Base-by-base conservation (phyloP, 1,140 invertebrate genomes). In the Drosophila lacertosa region DNA sequence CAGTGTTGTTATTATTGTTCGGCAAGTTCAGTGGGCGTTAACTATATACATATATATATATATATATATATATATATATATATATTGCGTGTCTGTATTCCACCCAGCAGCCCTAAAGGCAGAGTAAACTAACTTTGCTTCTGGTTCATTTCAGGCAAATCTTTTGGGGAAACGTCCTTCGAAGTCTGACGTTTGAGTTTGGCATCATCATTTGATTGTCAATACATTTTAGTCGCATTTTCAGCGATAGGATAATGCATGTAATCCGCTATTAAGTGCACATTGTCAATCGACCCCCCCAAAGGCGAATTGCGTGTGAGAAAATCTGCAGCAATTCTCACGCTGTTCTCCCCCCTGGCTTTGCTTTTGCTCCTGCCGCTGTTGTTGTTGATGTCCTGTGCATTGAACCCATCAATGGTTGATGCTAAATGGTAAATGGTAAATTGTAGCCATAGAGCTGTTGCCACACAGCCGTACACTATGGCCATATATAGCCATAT, bases 201-300 rank as follows among this genome's bases (percentile, higher is more conserved):
- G 72, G 66, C 59, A 74, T 75, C 73, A 84, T 84, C 80, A 73
- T 69, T 89, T 84, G 84, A 89, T 77, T 84, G 86, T 75, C 80
- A 89, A 89, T 86, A 86, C 82, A 88, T 86, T 86, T 86, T 88
- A 88, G 82, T 81, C 78, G 82, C 83, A 88, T 72, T 82, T 89
- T 53, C 77, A 66, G 59, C 74, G 68, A 70, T 40, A 59, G 89
- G 89, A 89, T 90, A 90, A 90, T 90, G 76, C 89, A 89, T 90
- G 89, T 90, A 90, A 90, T 90, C 89, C 89, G 78, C 89, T 90
- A 90, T 90, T 90, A 86, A 90, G 82, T 88, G 83, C 82, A 82
- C 82, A 88, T 89, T 86, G 82, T 86, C 82, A 86, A 86, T 86
- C 82, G 80, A 47, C 13, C 60, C 15, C 44, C 29, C 55, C 20